Conservation (phyloP, 2,797 vertebrate species). For the Darevskia mixta region DNA sequence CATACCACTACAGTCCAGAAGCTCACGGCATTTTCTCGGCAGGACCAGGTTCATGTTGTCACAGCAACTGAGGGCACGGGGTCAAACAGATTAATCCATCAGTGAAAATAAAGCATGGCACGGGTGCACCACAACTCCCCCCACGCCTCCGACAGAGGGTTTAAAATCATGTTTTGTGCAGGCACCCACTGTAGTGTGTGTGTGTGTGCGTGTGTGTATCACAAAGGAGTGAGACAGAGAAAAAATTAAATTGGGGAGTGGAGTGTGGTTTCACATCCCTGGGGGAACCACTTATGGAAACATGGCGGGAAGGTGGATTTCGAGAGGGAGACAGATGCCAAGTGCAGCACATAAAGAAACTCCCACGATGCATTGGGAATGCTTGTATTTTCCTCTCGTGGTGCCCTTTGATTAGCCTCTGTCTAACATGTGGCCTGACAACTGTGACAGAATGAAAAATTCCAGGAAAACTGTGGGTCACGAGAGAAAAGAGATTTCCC, state of each 20-base stretch:
- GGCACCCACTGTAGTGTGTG: neutral
- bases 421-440: conserved; percentile 65
- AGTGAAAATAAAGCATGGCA: conserved; percentile 45
- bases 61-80: conserved; percentile 74
- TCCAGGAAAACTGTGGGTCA: conserved; percentile 64
- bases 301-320: conserved; percentile 29
- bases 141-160: conserved; percentile 3
- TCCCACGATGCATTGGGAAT: conserved; percentile 50
- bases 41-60: conserved; percentile 75
- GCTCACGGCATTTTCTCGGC: conserved; percentile 68
- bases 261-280: neutral
- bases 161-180: conserved; percentile 51
- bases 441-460: conserved; percentile 75
- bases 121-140: conserved; percentile 56
- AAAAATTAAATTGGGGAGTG: neutral
- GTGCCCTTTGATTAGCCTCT: conserved; percentile 66
- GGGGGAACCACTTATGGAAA: neutral
- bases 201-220: neutral
- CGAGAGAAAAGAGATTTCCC: conserved; percentile 59
- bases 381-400: conserved; percentile 53
- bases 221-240: neutral
- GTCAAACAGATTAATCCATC: conserved; percentile 69
- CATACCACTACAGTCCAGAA: conserved; percentile 73
- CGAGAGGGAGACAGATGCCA: conserved; percentile 19
- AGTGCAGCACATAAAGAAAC: conserved; percentile 30